Evolutionary conservation across 2,113 vertebrate genomes (phyloP).

Genomic region (Macaca fascicularis): DNA sequence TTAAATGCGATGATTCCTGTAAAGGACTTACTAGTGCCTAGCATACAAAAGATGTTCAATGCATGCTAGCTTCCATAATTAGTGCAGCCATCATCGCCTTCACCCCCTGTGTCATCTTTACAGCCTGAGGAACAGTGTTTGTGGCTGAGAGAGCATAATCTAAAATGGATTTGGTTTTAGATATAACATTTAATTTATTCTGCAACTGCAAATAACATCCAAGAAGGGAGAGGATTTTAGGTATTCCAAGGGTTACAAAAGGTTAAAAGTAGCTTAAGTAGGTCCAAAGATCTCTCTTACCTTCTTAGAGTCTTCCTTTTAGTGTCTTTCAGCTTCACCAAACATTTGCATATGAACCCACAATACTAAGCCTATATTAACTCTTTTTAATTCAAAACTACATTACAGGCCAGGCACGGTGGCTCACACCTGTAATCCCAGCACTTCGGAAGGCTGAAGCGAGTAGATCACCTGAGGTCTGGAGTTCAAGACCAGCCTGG

Average conservation of each 20-base stretch:
- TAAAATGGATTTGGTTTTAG: background rate
- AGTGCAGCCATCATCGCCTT: background rate
- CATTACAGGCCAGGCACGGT: background rate
- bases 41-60: background rate
- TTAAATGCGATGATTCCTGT: background rate
- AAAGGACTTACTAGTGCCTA: background rate
- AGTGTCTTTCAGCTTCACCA: background rate
- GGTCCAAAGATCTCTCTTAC: background rate
- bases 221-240: background rate
- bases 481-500: too few relatives aligned
- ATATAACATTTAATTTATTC: conserved; percentile 1
- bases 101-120: background rate
- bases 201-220: background rate
- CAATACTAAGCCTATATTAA: background rate
- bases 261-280: background rate
- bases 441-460: too few relatives aligned
- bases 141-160: background rate
- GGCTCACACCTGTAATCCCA: too few relatives aligned
- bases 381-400: background rate
- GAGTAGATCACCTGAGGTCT: too few relatives aligned
- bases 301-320: background rate
- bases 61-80: too few relatives aligned
- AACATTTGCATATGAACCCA: background rate
- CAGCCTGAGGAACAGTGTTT: background rate
- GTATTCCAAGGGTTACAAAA: background rate